Evolutionary conservation across 2,113 vertebrate species (phyloP).

Genomic region (Gasterosteus nipponicus): DNA sequence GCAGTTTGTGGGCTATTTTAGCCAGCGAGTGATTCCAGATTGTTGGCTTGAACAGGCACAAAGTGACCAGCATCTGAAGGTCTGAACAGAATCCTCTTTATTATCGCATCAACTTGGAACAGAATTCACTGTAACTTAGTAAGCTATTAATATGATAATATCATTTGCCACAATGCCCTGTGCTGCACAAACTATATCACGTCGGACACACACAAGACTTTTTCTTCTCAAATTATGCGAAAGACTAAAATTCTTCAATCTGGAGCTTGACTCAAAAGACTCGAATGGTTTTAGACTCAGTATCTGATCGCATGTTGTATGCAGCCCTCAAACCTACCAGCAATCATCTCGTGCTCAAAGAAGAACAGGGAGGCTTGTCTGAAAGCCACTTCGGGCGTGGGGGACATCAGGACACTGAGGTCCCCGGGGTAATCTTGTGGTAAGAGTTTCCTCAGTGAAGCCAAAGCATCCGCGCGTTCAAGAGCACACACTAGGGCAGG

Average conservation of each 20-base stretch:
- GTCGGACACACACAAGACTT: not conserved
- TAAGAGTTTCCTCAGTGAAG: slow-evolving; percentile 54
- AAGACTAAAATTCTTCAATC: not conserved
- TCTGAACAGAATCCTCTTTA: slow-evolving; percentile 57
- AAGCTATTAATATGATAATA: not conserved
- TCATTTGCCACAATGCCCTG: not conserved
- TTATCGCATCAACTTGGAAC: not conserved
- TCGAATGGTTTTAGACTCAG: not conserved
- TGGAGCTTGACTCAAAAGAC: not conserved
- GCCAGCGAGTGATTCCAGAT: slow-evolving; percentile 68
- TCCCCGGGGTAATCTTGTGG: not conserved
- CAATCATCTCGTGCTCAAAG: slow-evolving; percentile 69
- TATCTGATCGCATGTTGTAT: slow-evolving; percentile 4
- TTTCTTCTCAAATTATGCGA: not conserved
- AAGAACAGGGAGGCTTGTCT: slow-evolving; percentile 81
- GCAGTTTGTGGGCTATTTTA: slow-evolving; percentile 60
- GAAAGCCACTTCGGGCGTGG: slow-evolving; percentile 78
- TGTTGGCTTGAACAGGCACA: slow-evolving; percentile 79
- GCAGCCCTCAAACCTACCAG: slow-evolving; percentile 55
- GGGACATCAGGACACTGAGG: slow-evolving; percentile 72
- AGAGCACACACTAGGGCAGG: slow-evolving; percentile 73
- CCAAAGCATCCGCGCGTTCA: slow-evolving; percentile 60
- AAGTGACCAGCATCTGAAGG: slow-evolving; percentile 69
- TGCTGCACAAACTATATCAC: not conserved
- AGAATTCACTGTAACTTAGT: not conserved